These are phyloP conservation scores for Onthophagus sagittarius DNA, from an alignment of 2,888 invertebrate genomes.

Conservation along the genomic window DNA sequence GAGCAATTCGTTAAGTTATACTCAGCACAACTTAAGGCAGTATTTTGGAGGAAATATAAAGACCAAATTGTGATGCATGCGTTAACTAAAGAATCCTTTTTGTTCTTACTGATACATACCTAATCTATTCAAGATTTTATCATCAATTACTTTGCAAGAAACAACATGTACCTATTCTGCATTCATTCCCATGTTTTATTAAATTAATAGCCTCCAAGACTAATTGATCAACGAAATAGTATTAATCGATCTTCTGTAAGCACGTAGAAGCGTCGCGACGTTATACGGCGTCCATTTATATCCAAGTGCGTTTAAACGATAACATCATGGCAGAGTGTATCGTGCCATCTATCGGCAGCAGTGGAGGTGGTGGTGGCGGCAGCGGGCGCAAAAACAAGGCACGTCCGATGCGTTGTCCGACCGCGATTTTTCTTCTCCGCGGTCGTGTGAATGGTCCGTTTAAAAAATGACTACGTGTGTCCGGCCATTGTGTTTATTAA, in stretches of 20 bases:
- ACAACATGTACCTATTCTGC: no score
- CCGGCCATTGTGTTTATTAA: conserved; percentile 15
- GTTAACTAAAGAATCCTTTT: no score
- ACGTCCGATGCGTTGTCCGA: neutral
- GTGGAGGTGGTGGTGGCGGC: neutral
- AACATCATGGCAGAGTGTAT: neutral
- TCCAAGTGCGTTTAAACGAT: neutral
- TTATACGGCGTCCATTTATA: neutral
- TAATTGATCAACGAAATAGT: neutral
- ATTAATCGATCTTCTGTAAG: neutral
- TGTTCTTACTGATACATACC: no score
- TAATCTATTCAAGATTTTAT: no score
- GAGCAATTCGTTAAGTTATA: no score
- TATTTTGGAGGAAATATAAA: no score
- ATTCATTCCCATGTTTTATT: neutral
- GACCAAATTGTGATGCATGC: no score
- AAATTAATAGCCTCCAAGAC: neutral
- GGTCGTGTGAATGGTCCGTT: neutral
- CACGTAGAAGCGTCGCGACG: neutral
- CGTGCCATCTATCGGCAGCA: neutral
- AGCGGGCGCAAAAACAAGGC: neutral
- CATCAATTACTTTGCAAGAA: no score
- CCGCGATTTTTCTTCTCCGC: conserved; percentile 2
- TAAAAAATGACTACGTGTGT: conserved; percentile 14
- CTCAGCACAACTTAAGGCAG: no score